Evolutionary conservation across 2,797 vertebrate species (phyloP).

Genomic region (Manis javanica): DNA sequence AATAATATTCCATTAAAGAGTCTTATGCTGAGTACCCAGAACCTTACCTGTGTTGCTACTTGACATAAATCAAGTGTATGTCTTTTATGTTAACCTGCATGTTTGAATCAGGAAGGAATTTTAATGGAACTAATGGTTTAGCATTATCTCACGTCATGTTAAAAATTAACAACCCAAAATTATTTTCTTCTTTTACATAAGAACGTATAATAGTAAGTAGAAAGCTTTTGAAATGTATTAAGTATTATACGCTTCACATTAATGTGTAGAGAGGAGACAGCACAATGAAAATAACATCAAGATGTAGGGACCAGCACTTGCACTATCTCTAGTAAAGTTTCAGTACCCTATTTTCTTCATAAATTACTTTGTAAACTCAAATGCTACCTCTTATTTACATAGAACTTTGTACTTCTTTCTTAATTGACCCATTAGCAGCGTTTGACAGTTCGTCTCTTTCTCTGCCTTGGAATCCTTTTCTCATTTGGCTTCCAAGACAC

Average conservation of each 20-base stretch:
- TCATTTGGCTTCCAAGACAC: background rate
- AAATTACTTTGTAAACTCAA: constrained; percentile 28
- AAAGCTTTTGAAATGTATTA: constrained; percentile 61
- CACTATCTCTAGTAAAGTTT: constrained; percentile 33
- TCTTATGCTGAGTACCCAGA: constrained; percentile 72
- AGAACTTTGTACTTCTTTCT: constrained; percentile 20
- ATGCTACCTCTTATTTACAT: background rate
- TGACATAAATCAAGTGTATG: constrained; percentile 74
- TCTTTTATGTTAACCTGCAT: constrained; percentile 68
- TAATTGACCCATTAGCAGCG: background rate
- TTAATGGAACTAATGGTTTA: constrained; percentile 74
- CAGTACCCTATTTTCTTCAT: constrained; percentile 28
- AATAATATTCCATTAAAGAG: constrained; percentile 74
- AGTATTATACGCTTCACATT: constrained; percentile 24
- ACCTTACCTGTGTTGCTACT: constrained; percentile 72
- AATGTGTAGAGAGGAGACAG: constrained; percentile 24
- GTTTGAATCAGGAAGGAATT: constrained; percentile 67
- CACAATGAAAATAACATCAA: constrained; percentile 44
- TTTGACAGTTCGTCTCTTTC: constrained; percentile 28
- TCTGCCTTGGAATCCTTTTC: constrained; percentile 17
- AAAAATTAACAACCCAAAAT: constrained; percentile 75
- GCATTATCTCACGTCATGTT: constrained; percentile 63
- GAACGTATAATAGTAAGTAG: constrained; percentile 23
- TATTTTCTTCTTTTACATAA: constrained; percentile 58
- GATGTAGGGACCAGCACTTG: background rate